Conservation (phyloP, 2,113 vertebrate species). For the Turdus rufiventris region DNA sequence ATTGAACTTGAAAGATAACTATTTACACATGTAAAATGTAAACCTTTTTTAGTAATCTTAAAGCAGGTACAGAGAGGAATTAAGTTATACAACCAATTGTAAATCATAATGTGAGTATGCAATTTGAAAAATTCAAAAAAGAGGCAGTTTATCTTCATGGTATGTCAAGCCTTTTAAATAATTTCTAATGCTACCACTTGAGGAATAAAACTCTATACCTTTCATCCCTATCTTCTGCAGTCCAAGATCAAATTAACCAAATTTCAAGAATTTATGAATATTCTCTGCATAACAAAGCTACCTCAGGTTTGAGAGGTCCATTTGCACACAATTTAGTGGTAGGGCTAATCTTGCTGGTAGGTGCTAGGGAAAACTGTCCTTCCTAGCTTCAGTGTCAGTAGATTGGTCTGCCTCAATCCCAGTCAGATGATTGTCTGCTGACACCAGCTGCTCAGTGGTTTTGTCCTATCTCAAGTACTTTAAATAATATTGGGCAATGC, state of each 20-base stretch:
- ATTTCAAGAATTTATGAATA: neutral
- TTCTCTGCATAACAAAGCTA: neutral
- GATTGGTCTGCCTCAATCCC: neutral
- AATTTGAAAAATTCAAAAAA: neutral
- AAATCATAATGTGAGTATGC: neutral
- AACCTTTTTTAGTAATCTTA: neutral
- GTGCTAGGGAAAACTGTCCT: neutral
- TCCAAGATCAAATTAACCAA: neutral
- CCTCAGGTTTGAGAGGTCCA: neutral
- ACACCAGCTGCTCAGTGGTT: neutral
- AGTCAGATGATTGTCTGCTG: neutral
- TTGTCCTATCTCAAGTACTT: neutral
- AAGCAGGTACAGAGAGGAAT: neutral
- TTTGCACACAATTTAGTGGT: neutral
- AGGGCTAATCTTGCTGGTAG: neutral
- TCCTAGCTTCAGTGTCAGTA: neutral
- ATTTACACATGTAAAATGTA: neutral
- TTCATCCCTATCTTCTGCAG: neutral
- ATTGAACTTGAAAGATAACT: neutral
- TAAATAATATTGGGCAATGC: neutral
- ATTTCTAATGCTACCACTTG: neutral
- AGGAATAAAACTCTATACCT: neutral
- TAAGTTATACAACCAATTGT: neutral
- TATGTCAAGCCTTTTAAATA: neutral
- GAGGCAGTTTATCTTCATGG: neutral